Percentiles rank a stretch among this genome's conserved stretches.
phyloP scores from a whole-genome alignment of 2,797 vertebrate species.

The Arctocebus calabarensis region DNA sequence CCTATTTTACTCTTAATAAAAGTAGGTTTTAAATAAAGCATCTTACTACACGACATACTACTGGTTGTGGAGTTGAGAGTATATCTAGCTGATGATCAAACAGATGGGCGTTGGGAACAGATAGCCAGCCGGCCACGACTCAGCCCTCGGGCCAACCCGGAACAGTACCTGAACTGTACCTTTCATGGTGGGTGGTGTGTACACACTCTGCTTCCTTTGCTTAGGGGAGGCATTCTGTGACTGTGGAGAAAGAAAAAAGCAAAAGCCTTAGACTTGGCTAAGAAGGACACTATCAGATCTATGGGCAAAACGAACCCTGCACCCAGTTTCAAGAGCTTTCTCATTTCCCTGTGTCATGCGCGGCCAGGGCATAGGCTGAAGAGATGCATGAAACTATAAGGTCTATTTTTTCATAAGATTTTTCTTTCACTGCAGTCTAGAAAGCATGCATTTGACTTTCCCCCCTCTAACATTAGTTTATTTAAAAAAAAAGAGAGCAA shows the following conservation, averaged over 20 bases:
- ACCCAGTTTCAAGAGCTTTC: not conserved
- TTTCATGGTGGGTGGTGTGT: slow-evolving; percentile 92
- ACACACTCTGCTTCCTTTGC: slow-evolving; percentile 95
- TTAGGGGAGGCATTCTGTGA: slow-evolving; percentile 90
- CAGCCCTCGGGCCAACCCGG: slow-evolving; percentile 11
- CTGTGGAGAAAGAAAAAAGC: slow-evolving; percentile 82
- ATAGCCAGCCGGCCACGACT: accelerated
- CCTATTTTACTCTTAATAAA: not conserved
- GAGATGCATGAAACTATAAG: not conserved
- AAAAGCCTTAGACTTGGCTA: slow-evolving; percentile 40
- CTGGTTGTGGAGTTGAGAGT: not conserved
- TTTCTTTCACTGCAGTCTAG: not conserved
- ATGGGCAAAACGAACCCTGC: not conserved
- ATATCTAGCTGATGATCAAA: not conserved
- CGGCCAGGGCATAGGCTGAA: not conserved
- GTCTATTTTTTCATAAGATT: not conserved
- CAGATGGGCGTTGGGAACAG: not conserved
- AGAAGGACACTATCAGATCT: slow-evolving; percentile 25
- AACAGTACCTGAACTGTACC: slow-evolving; percentile 89
- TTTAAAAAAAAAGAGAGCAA: slow-evolving; percentile 33
- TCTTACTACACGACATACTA: not conserved
- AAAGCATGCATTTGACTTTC: not conserved
- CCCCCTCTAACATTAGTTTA: not conserved
- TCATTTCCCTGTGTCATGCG: not conserved
- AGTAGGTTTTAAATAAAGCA: not conserved